A percentile compares a stretch with the other conserved stretches of the same genome.
Conservation (phyloP, 2,797 vertebrate species). For the Miichthys miiuy region DNA sequence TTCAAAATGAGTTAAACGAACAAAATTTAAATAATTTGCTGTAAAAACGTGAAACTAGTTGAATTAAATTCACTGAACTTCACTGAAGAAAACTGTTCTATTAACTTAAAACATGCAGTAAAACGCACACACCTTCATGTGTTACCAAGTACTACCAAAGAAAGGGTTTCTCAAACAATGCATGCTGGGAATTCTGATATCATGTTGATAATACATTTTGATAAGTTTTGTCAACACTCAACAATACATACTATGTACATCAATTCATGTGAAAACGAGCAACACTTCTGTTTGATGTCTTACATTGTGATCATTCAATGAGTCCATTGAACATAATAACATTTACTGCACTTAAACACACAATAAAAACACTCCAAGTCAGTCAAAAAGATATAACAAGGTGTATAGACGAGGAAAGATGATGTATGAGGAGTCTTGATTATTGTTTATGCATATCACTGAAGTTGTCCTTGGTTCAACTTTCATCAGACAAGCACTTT, state of each 20-base stretch:
- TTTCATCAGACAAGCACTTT: conserved; percentile 35
- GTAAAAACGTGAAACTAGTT: neutral
- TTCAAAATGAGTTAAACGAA: neutral
- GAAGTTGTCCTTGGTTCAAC: conserved; percentile 30
- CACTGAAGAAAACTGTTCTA: too few relatives aligned
- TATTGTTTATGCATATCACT: conserved; percentile 8
- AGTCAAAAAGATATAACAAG: neutral
- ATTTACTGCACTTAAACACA: neutral
- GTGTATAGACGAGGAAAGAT: conserved; percentile 15
- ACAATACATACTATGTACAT: neutral
- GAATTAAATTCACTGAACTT: neutral
- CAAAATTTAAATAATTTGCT: neutral
- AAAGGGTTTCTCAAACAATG: neutral
- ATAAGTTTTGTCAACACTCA: neutral
- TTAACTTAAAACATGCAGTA: neutral
- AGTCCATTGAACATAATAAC: neutral
- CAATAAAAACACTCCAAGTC: conserved; percentile 1
- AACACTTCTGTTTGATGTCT: neutral
- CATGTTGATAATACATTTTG: neutral
- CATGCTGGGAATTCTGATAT: neutral
- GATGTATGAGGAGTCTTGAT: neutral
- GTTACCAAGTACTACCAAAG: neutral
- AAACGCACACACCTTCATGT: neutral
- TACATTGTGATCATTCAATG: neutral
- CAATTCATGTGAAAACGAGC: neutral